Evolutionary conservation across 2,888 invertebrate species (phyloP), one percentile per base, ranked within the genome.

Genomic region (Cephus pulcher): DNA sequence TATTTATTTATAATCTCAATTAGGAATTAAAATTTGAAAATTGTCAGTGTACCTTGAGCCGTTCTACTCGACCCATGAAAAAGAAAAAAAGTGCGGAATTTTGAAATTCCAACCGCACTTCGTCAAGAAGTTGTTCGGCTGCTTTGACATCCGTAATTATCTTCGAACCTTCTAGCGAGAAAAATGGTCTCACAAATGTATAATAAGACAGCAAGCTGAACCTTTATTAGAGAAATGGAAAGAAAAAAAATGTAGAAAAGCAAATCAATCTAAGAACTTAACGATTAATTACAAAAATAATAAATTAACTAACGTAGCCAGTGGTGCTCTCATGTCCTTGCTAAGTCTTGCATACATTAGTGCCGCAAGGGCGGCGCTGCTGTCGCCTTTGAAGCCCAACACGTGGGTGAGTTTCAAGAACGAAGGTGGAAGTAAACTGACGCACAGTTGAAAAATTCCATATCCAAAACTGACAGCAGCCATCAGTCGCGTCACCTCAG

Each of bases 391-490:
- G 89, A 95, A 95, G 3, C 95, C 95, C 85, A 95, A 89, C 86
- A 95, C 93, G 86, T 94, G 94, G 6, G 94, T 94, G 37, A 94
- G 86, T 83, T 92, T 93, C n/a, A 94, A 87, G 74, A 95, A 86
- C 34, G 94, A 94, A 1, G 95, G 94, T 9, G 95, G 95, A 74
- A 95, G 90, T 78, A 95, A 91, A 11, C 95, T 95, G 76, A 95
- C 93, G 81, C 94, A 94, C 77, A 95, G 90, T 86, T 95, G 95
- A 86, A 95, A 94, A 69, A 95, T 91, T 23, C 95, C 95, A 84
- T 95, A 95, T 4, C 95, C 95, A 88, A 95, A 95, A 85, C 94
- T 94, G 11, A 95, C 94, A 0, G 95, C 94, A 11, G 94, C 93
- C 93, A 95, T 94, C 70, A 95, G 89, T n/a, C 95, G 92, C 34